A percentile compares a stretch with the other conserved stretches of the same genome.
Conservation (phyloP, 2,113 vertebrate genomes). For the Chaetura pelagica region DNA sequence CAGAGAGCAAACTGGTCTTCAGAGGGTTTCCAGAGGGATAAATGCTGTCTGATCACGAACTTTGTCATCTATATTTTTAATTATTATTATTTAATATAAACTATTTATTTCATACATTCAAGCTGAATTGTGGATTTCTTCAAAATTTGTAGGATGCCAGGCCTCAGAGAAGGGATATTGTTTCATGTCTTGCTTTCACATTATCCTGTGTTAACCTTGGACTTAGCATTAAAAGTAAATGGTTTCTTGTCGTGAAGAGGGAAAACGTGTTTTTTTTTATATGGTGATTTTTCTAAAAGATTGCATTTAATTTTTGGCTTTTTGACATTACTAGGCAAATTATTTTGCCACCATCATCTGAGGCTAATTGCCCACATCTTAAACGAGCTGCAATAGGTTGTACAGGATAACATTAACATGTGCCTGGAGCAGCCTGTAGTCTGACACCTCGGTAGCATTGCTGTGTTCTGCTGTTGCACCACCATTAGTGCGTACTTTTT, state of each 20-base stretch:
- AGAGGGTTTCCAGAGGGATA: not conserved
- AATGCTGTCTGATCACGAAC: not conserved
- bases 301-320: not conserved
- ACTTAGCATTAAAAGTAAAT: not conserved
- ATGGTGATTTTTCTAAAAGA: not conserved
- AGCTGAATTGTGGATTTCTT: not conserved
- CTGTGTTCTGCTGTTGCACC: not conserved
- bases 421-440: conserved; percentile 1
- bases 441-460: not conserved
- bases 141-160: not conserved
- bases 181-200: not conserved
- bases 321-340: not conserved
- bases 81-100: not conserved
- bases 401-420: not conserved
- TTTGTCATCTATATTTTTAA: not conserved
- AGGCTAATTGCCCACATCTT: not conserved
- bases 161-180: not conserved
- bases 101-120: not conserved
- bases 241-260: not conserved
- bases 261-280: not conserved
- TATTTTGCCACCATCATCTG: not conserved
- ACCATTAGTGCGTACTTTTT: not conserved
- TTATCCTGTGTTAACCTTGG: not conserved
- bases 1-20: not conserved
- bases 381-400: not conserved